Conservation (phyloP, 1,140 invertebrate species). For the Oryctes rhinoceros region DNA sequence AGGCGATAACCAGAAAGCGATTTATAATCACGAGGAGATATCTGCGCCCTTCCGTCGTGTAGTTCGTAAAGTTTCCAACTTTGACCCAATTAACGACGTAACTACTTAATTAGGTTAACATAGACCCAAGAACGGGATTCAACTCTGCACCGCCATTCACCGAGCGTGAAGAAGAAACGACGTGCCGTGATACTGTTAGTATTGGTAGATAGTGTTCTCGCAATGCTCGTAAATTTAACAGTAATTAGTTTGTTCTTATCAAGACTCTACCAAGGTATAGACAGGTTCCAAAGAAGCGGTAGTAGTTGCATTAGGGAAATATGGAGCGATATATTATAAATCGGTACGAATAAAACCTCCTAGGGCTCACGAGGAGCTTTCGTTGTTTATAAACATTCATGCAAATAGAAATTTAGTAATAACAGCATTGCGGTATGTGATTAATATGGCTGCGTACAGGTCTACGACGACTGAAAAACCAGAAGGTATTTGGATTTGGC, state of each 20-base stretch:
- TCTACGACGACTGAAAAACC: too few relatives aligned
- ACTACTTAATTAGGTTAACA: constrained; percentile 17
- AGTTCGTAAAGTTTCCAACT: constrained; percentile 19
- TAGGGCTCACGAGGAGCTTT: too few relatives aligned
- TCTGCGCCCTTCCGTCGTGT: neutral
- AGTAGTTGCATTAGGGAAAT: neutral
- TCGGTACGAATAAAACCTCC: neutral
- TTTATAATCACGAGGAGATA: constrained; percentile 15
- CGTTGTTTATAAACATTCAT: too few relatives aligned
- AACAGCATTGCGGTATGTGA: too few relatives aligned
- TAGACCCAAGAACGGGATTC: neutral
- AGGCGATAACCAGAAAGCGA: neutral
- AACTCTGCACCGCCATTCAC: neutral
- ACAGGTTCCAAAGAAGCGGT: neutral
- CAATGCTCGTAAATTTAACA: constrained; percentile 31
- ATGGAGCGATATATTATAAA: neutral
- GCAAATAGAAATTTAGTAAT: too few relatives aligned
- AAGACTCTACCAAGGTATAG: constrained; percentile 22
- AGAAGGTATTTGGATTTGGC: too few relatives aligned
- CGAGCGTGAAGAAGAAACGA: neutral
- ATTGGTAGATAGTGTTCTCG: constrained; percentile 7
- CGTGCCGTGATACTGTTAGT: constrained; percentile 25
- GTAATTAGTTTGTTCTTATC: constrained; percentile 15
- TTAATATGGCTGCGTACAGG: too few relatives aligned
- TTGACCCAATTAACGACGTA: constrained; percentile 26